phyloP scores from a whole-genome alignment of 2,797 vertebrate species.

The Darevskia mixta region DNA sequence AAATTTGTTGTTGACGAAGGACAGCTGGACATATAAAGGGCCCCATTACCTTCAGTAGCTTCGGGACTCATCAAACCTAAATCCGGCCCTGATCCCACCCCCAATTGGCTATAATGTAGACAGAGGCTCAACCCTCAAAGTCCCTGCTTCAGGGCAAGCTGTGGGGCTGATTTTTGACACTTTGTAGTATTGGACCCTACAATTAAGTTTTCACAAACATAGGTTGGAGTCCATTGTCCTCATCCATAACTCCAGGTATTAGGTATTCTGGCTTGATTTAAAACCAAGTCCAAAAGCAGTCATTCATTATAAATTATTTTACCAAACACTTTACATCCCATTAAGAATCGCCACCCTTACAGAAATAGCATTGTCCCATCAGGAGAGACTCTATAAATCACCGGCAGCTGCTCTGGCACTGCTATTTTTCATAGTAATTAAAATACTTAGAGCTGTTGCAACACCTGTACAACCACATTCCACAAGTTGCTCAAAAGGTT shows the following conservation, averaged over 20 bases:
- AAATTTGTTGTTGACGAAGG: no score
- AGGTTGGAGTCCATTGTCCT: constrained; percentile 43
- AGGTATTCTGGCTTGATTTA: constrained; percentile 40
- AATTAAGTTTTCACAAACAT: not conserved
- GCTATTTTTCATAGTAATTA: constrained; percentile 46
- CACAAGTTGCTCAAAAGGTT: constrained; percentile 61
- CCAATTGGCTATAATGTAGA: not conserved
- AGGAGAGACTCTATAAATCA: constrained; percentile 62
- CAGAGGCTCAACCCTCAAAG: not conserved
- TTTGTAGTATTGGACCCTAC: not conserved
- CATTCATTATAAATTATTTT: constrained; percentile 50
- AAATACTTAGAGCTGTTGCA: constrained; percentile 60
- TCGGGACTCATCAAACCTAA: no score
- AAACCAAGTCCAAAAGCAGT: constrained; percentile 53
- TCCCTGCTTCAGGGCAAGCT: not conserved
- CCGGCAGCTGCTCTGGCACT: constrained; percentile 25
- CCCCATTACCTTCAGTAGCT: no score
- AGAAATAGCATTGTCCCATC: constrained; percentile 55
- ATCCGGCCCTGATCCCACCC: no score
- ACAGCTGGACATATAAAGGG: no score
- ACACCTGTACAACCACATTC: constrained; percentile 72
- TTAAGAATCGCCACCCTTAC: constrained; percentile 45
- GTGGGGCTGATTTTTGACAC: not conserved
- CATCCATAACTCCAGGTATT: constrained; percentile 38
- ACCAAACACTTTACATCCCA: constrained; percentile 33